Base-by-base conservation (phyloP, 2,888 invertebrate genomes). In the Altica lythri region DNA sequence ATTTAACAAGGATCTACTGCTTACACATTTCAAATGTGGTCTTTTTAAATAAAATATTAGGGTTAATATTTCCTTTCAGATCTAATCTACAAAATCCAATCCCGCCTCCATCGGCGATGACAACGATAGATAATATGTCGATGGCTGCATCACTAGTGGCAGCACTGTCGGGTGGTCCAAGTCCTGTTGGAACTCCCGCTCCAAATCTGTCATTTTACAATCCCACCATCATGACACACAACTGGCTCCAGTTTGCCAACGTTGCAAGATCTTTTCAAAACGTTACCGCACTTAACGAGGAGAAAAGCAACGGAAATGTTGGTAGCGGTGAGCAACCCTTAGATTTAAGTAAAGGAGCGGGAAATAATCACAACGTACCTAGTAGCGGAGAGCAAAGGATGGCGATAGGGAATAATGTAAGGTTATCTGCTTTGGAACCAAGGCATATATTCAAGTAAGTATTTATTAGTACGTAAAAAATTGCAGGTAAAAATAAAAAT, bases 311-410 rank as follows among this genome's bases (percentile, higher is more conserved):
- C 49, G 62, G 57, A 2, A 47, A 37, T 13, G 59, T 52, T 30
- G 47, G 10, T 19, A 58, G 62, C 70, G 79, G 83, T 60, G 90
- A 90, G 73, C 90, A 90, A 77, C 92, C 92, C 13, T 82, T 92
- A 69, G 92, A 92, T 81, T 85, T 92, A 72, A 92, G 91, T 80
- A 91, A 83, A 84, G 81, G 88, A 81, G 85, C 64, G 35, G 59
- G 59, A 74, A 70, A 67, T 54, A 61, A 57, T 46, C 62, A 61
- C 51, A 62, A 57, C 56, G 57, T 55, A 38, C 64, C 63, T 34
- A 59, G 53, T 13, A 64, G 66, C 18, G 64, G 62, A 12, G 66
- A 66, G 35, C 66, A 61, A 49, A 68, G 63, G 48, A 8, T 55
- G 9, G 37, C 50, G 49, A 35, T 66, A 25, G 57, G 51, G 47